Conservation (phyloP, 2,888 invertebrate genomes). For the Eurois occulta region DNA sequence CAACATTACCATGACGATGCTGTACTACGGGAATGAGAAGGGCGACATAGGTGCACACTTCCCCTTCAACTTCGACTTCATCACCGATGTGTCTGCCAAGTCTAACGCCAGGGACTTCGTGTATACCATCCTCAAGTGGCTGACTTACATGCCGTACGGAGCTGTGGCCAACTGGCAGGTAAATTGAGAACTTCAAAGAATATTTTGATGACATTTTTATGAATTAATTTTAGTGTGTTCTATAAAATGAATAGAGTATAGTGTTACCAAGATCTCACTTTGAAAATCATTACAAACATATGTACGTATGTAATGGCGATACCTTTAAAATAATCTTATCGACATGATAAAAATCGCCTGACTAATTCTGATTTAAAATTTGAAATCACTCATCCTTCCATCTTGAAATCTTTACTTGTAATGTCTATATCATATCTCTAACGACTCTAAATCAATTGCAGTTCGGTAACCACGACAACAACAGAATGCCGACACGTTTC, state of each 20-base stretch:
- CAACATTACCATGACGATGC: constrained; percentile 88
- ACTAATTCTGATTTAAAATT: not conserved
- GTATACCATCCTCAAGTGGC: constrained; percentile 89
- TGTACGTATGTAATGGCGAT: not conserved
- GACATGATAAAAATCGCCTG: not conserved
- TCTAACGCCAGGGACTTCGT: constrained; percentile 88
- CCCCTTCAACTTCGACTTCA: constrained; percentile 92
- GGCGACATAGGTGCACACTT: constrained; percentile 89
- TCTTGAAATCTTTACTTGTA: not conserved
- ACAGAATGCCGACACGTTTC: constrained; percentile 91
- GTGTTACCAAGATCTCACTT: not conserved
- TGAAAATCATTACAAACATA: too few relatives aligned
- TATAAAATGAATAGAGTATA: not conserved
- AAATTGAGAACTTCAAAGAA: constrained; percentile 41
- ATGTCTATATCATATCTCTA: not conserved
- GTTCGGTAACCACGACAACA: constrained; percentile 93
- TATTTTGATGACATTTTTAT: not conserved
- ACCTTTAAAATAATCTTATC: not conserved
- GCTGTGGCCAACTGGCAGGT: constrained; percentile 92
- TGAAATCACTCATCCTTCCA: not conserved
- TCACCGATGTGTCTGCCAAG: constrained; percentile 84
- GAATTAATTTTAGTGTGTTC: not conserved
- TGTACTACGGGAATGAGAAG: constrained; percentile 90
- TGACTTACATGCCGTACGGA: constrained; percentile 90
- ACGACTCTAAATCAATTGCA: constrained; percentile 69